A percentile compares a stretch with the other conserved stretches of the same genome.
Conservation (phyloP, 2,888 invertebrate species). For the Litoditis marina region DNA sequence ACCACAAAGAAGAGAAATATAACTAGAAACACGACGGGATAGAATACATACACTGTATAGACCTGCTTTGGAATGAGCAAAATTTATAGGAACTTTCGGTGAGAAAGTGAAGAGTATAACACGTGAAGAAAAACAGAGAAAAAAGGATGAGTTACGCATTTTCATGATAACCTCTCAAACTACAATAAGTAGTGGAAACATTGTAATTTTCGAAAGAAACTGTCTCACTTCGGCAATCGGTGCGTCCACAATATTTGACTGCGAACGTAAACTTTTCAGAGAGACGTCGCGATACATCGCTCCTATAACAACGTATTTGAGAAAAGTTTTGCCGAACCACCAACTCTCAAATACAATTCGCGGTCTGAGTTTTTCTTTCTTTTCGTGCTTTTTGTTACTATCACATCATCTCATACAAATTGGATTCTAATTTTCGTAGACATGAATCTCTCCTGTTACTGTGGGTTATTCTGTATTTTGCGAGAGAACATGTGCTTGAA, state of each 20-base stretch:
- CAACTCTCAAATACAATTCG: not conserved
- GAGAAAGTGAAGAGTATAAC: too few species aligned
- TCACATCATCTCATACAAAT: not conserved
- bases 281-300: conserved; percentile 53
- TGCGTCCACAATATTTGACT: conserved; percentile 53
- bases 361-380: not conserved
- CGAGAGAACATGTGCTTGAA: too few species aligned
- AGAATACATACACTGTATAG: conserved; percentile 2
- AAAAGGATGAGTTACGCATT: too few species aligned
- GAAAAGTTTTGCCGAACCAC: not conserved
- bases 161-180: too few species aligned
- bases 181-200: too few species aligned
- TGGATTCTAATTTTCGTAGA: not conserved
- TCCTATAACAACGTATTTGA: conserved; percentile 25
- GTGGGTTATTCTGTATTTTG: too few species aligned
- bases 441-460: not conserved
- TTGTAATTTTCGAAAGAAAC: not conserved
- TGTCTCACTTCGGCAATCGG: conserved; percentile 54
- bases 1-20: not conserved
- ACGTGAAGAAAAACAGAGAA: too few species aligned
- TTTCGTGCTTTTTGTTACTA: not conserved
- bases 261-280: conserved; percentile 48
- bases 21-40: not conserved
- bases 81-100: too few species aligned
- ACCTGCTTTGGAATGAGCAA: too few species aligned